Percentiles rank a stretch among this genome's conserved stretches.
These are phyloP conservation scores for Caenorhabditis sinica DNA, from an alignment of 2,888 invertebrate species.

Conservation along the genomic window DNA sequence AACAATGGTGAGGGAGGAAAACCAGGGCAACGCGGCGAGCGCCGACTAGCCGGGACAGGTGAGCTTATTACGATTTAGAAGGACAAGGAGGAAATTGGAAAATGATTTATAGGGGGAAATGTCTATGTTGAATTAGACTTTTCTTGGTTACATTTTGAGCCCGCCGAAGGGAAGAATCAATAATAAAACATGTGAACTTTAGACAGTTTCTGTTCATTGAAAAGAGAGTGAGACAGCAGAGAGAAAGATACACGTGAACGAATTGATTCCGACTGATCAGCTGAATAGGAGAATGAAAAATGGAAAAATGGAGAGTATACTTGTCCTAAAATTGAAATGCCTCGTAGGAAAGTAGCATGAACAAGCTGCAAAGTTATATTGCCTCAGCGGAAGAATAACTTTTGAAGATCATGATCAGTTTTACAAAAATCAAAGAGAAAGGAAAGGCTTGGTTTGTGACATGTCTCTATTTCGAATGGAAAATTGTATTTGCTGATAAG, in stretches of 20 bases:
- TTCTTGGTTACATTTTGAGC: not conserved
- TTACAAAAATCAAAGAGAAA: not conserved
- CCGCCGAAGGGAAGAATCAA: not conserved
- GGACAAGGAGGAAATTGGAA: not conserved
- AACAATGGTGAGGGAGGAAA: conserved; percentile 30
- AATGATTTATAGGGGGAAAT: not conserved
- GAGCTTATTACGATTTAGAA: conserved; percentile 2
- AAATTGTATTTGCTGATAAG: conserved; percentile 23
- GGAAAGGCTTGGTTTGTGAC: not conserved
- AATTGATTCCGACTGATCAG: no score
- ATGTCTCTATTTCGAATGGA: not conserved
- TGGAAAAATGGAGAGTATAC: no score
- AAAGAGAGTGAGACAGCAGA: no score
- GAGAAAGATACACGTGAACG: no score
- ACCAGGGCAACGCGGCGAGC: conserved; percentile 12
- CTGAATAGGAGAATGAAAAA: no score
- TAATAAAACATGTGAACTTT: not conserved
- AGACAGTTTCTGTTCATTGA: no score
- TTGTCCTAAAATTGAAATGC: no score
- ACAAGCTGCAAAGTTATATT: not conserved
- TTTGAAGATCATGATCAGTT: conserved; percentile 30
- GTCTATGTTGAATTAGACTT: no score
- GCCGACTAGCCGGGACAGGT: not conserved
- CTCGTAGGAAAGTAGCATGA: not conserved
- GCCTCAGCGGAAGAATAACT: not conserved